Base-by-base conservation (phyloP, 2,113 vertebrate species). In the Acrocephalus arundinaceus region DNA sequence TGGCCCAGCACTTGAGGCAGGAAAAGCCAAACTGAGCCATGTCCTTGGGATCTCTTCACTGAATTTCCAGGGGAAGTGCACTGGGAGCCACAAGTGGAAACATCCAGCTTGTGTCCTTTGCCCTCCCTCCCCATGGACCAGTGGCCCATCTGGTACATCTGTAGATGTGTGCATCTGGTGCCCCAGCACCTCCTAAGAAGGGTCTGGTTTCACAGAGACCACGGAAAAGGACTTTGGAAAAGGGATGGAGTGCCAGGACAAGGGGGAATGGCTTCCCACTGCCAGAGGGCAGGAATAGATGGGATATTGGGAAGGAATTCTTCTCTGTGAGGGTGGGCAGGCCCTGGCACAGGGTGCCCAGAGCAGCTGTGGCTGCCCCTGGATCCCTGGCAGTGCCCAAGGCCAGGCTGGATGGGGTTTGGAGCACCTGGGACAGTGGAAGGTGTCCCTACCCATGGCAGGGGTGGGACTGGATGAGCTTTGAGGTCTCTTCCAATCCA, bases 341-440 rank as follows among this genome's bases (percentile, higher is more conserved):
- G 18, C 59, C 28, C 82, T 74, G 82, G 70, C 51, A 74, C 49
- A 65, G 28, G 31, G 0, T 74, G 43, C 3, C 22, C 70, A 74
- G 70, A 65, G 70, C 0, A 74, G 33, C 48, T 54, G n/a, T 41
- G 28, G 51, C 28, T 65, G 82, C 24, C 16, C 71, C 30, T 62
- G 58, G 46, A 58, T 51, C 63, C 37, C 46, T 77, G 63, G 14
- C 0, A 61, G 25, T 37, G 22, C 0, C 22, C 46, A 52, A 23
- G 39, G 27, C 27, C 46, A 37, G 46, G 54, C 0, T 77, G 45
- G 31, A 35, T 0, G 0, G 10, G 20, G 7, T 10, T 58, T 5
- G 62, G 37, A 77, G 31, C 45, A 31, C 9, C 25, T 68, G 84
- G 84, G 31, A 2, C 0, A 27, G 17, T 37, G 37, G 7, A 0